These are phyloP conservation scores for Sebastes oblongus DNA, from an alignment of 2,797 vertebrate species.

Conservation along the genomic window DNA sequence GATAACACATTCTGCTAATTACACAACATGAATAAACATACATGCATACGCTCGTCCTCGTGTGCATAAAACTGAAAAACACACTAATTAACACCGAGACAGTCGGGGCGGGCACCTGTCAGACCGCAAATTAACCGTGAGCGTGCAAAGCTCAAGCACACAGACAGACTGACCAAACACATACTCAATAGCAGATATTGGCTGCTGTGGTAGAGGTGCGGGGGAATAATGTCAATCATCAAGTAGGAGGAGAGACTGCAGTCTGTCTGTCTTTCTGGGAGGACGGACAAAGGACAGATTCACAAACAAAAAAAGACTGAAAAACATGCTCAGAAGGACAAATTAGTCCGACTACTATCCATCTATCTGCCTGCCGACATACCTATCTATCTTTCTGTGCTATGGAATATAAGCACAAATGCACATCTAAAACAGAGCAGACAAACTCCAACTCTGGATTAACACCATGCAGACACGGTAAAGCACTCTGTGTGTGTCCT, in stretches of 20 bases:
- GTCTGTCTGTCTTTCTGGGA: background rate
- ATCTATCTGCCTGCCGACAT: background rate
- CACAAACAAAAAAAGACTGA: background rate
- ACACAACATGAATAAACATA: slow-evolving; percentile 73
- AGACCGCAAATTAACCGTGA: slow-evolving; percentile 44
- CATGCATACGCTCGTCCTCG: slow-evolving; percentile 14
- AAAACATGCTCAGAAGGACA: background rate
- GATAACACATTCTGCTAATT: slow-evolving; percentile 67
- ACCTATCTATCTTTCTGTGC: background rate
- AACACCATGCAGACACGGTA: slow-evolving; percentile 68
- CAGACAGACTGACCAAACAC: background rate
- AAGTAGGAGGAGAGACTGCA: background rate
- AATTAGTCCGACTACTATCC: background rate
- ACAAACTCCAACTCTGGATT: slow-evolving; percentile 56
- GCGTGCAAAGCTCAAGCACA: background rate
- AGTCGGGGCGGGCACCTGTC: slow-evolving; percentile 46
- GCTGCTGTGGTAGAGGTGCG: background rate
- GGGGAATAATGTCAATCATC: slow-evolving; percentile 28
- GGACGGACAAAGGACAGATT: background rate
- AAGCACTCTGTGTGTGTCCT: slow-evolving; percentile 73
- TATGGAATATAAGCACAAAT: slow-evolving; percentile 10
- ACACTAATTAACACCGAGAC: slow-evolving; percentile 58
- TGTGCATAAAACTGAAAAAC: slow-evolving; percentile 52
- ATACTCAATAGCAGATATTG: slow-evolving; percentile 2
- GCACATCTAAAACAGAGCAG: slow-evolving; percentile 23